A percentile compares a stretch with the other conserved stretches of the same genome.
Conservation (phyloP, 2,888 invertebrate genomes). For the Noctua fimbriata region DNA sequence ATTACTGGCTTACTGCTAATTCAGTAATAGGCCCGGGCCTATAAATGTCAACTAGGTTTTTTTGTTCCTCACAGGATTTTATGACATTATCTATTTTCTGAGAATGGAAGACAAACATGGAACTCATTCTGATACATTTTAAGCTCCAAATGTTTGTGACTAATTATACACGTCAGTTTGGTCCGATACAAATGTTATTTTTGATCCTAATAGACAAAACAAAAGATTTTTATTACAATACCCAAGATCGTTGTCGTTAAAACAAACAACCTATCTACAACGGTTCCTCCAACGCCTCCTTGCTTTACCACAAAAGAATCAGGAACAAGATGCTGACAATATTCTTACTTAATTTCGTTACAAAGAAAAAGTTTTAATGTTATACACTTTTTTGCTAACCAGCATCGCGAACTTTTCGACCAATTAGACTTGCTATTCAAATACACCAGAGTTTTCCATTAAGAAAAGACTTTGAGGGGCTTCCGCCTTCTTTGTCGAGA, state of each 20-base stretch:
- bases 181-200: background rate
- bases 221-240: background rate
- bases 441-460: conserved; percentile 73
- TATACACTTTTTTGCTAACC: conserved; percentile 63
- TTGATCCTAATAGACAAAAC: background rate
- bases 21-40: conserved; percentile 1
- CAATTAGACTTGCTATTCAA: conserved; percentile 75
- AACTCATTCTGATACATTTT: background rate
- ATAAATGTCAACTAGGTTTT: conserved; percentile 19
- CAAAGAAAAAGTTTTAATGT: conserved; percentile 69
- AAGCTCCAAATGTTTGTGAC: background rate
- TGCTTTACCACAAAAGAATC: conserved; percentile 51
- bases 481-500: conserved; percentile 64
- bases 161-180: background rate
- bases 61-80: conserved; percentile 7
- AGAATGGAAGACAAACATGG: background rate
- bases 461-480: conserved; percentile 61
- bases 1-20: conserved; percentile 18
- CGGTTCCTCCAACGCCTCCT: conserved; percentile 29
- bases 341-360: conserved; percentile 62
- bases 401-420: conserved; percentile 66
- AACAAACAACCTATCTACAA: conserved; percentile 12
- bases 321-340: conserved; percentile 50
- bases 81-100: conserved; percentile 11
- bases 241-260: background rate